Base-by-base conservation (phyloP, 2,888 invertebrate genomes). In the Dione juno region DNA sequence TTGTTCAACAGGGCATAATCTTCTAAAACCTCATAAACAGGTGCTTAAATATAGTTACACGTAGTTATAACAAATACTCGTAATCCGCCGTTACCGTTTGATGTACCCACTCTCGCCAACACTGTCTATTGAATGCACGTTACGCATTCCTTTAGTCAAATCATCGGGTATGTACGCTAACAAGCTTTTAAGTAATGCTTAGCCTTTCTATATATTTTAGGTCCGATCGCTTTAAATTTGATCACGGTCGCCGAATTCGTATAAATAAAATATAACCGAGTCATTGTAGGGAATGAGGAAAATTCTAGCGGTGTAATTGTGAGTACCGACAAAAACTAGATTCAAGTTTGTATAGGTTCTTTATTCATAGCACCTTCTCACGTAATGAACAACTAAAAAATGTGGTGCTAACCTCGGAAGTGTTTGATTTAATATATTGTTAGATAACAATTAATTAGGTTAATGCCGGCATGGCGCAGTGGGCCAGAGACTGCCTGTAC, bases 271-370 rank as follows among this genome's bases (percentile, higher is more conserved):
- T 52, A 67, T 41, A 11, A 61, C 61, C 53, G 19, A 72, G 67
- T 70, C 70, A 70, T 59, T 48, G 70, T 53, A 40, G 66, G 69
- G 66, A 72, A 72, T 67, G 63, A 72, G 66, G 57, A 69, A 68
- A 72, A 69, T 50, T 53, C 43, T 9, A 57, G 35, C 10, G 21
- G 7, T 52, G 41, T 71, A 71, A 71, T 63, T 67, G 64, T 71
- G 50, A 58, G 16, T 7, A 58, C 43, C 50, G 59, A 67, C 59
- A 67, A 71, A 71, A 71, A 71, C 67, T 71, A 28, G 45, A 58
- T 40, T 63, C 63, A 54, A 19, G 6, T 11, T 41, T 52, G 54
- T 69, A 48, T 48, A 45, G 45, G 35, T 57, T 63, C 35, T 41
- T 54, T 69, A 54, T 37, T 14, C 19, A 21, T 53, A 52, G 53